phyloP scores from a whole-genome alignment of 1,140 invertebrate genomes.

The Gonatopus flavifemur region DNA sequence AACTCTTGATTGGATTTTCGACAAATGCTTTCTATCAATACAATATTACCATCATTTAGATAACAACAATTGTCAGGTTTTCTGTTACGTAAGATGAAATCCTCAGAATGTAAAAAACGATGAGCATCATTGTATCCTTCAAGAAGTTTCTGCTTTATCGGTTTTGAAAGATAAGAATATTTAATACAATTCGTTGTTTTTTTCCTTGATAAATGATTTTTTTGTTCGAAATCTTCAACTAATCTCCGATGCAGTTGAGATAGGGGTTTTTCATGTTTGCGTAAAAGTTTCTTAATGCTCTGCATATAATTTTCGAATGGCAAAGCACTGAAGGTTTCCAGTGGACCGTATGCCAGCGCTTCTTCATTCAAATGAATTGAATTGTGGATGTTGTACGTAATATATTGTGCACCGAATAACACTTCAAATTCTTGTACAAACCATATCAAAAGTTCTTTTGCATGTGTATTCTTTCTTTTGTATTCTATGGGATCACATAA shows the following conservation, averaged over 20 bases:
- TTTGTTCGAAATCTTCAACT: background rate
- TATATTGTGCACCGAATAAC: background rate
- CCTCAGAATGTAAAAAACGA: background rate
- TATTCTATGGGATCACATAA: conserved; percentile 4
- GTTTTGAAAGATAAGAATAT: background rate
- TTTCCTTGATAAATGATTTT: background rate
- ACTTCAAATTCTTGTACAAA: conserved; percentile 7
- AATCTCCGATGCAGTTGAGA: conserved; percentile 11
- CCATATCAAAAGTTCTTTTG: background rate
- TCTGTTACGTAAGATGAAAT: background rate
- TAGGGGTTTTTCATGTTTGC: conserved; percentile 7
- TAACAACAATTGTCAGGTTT: too few relatives aligned
- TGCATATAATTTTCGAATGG: conserved; percentile 17
- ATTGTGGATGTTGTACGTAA: conserved; percentile 8
- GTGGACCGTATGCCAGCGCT: conserved; percentile 1
- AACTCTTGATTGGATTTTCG: background rate
- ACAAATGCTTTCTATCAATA: background rate
- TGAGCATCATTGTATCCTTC: background rate
- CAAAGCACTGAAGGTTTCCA: conserved; percentile 13
- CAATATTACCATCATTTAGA: background rate
- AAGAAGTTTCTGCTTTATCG: background rate
- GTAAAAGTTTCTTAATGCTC: conserved; percentile 2
- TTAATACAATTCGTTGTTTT: background rate
- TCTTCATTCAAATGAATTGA: conserved; percentile 8
- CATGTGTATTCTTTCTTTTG: background rate